phyloP scores from a whole-genome alignment of 2,888 invertebrate species.

The Dryobotodes eremita region DNA sequence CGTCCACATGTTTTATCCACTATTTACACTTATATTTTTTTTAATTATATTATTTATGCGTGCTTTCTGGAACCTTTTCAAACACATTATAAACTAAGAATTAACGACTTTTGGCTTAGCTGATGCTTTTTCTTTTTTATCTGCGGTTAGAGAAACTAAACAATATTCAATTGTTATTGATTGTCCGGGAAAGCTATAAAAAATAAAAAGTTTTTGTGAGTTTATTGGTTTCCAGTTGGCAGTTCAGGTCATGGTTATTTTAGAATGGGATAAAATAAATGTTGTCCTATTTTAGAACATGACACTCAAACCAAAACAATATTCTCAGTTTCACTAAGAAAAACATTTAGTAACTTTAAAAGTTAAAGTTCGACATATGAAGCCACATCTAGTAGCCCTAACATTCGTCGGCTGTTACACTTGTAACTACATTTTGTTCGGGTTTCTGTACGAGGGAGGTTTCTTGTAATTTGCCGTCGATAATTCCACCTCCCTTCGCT shows the following conservation, averaged over 20 bases:
- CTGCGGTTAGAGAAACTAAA: constrained; percentile 60
- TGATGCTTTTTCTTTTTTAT: constrained; percentile 50
- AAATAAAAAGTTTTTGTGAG: constrained; percentile 22
- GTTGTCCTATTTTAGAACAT: constrained; percentile 19
- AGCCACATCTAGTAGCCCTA: constrained; percentile 68
- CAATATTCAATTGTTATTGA: constrained; percentile 60
- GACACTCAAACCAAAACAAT: constrained; percentile 34
- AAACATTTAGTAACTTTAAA: no score
- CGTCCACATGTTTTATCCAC: constrained; percentile 70
- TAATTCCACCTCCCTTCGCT: constrained; percentile 78
- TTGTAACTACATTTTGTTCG: constrained; percentile 75
- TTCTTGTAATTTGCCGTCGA: constrained; percentile 83
- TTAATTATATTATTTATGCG: constrained; percentile 72
- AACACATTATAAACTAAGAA: constrained; percentile 65
- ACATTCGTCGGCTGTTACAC: constrained; percentile 63
- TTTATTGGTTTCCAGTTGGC: constrained; percentile 30
- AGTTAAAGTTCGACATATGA: no score
- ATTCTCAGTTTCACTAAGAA: constrained; percentile 5
- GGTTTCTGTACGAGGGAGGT: constrained; percentile 72
- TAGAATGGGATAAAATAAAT: constrained; percentile 15
- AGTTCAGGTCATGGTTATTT: constrained; percentile 32
- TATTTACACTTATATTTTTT: constrained; percentile 70
- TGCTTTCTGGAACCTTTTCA: constrained; percentile 67
- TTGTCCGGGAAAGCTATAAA: constrained; percentile 27
- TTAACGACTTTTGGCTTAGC: constrained; percentile 62